phyloP scores from a whole-genome alignment of 2,113 vertebrate species.

The Plectropomus leopardus region DNA sequence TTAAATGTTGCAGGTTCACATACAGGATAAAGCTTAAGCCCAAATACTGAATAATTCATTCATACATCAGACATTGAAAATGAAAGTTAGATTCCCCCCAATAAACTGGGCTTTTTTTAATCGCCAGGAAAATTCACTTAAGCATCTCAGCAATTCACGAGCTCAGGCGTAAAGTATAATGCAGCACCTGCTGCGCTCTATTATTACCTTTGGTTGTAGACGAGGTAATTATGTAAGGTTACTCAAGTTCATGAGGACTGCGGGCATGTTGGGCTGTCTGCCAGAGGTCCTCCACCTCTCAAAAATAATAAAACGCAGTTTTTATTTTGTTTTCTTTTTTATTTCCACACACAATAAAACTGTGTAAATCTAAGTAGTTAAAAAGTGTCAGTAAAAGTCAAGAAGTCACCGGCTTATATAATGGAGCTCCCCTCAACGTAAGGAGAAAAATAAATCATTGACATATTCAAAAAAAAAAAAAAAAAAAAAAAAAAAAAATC shows the following conservation, averaged over 20 bases:
- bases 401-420: too few relatives aligned
- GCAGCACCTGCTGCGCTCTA: conserved; percentile 30
- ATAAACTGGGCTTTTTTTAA: background rate
- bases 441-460: too few relatives aligned
- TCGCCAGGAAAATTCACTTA: background rate
- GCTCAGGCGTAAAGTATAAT: background rate
- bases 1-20: background rate
- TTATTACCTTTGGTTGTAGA: conserved; percentile 44
- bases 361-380: too few relatives aligned
- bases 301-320: background rate
- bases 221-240: conserved; percentile 40
- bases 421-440: too few relatives aligned
- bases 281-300: background rate
- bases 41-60: background rate
- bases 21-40: background rate
- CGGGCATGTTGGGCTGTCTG: background rate
- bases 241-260: conserved; percentile 17
- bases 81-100: background rate
- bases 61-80: background rate
- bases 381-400: too few relatives aligned
- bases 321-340: background rate
- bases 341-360: too few relatives aligned
- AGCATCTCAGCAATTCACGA: conserved; percentile 23
- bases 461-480: too few relatives aligned
- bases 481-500: too few relatives aligned